A percentile compares a stretch with the other conserved stretches of the same genome.
Evolutionary conservation across 2,797 vertebrate species (phyloP).

Genomic region (Hypotaenidia okinawae): DNA sequence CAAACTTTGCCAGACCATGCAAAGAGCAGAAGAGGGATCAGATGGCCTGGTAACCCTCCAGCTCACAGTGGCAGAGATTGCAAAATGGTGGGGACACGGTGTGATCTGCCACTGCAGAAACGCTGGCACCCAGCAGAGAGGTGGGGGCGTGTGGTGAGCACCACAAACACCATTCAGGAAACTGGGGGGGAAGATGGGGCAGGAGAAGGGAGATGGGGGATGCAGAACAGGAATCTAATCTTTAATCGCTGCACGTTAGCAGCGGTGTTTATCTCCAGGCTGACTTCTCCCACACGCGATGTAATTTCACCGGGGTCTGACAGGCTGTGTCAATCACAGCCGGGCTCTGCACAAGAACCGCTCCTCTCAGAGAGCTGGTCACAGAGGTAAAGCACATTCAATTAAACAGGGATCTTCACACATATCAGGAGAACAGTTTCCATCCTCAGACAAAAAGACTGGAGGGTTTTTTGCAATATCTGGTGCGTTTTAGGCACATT

Average conservation of each 20-base stretch:
- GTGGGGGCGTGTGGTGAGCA: fast-evolving
- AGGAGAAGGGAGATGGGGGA: background rate
- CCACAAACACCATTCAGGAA: fast-evolving
- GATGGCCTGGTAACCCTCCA: background rate
- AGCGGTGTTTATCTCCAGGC: background rate
- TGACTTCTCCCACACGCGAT: background rate
- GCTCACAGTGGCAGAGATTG: background rate
- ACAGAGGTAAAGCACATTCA: background rate
- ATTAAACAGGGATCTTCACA: background rate
- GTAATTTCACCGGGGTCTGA: background rate
- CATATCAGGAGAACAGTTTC: background rate
- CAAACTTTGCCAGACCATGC: background rate
- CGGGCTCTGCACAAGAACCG: background rate
- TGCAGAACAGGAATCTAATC: background rate
- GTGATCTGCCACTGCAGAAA: background rate
- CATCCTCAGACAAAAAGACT: background rate
- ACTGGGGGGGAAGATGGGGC: background rate
- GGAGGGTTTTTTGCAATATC: background rate
- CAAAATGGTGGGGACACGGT: background rate
- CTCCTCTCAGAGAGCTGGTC: background rate
- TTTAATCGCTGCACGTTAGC: background rate
- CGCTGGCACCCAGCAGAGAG: fast-evolving
- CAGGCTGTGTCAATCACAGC: slow-evolving; percentile 14
- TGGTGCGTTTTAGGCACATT: background rate
- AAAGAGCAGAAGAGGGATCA: background rate